These are phyloP conservation scores for Muschampia plurimacula DNA, from an alignment of 2,888 invertebrate genomes.

Conservation along the genomic window DNA sequence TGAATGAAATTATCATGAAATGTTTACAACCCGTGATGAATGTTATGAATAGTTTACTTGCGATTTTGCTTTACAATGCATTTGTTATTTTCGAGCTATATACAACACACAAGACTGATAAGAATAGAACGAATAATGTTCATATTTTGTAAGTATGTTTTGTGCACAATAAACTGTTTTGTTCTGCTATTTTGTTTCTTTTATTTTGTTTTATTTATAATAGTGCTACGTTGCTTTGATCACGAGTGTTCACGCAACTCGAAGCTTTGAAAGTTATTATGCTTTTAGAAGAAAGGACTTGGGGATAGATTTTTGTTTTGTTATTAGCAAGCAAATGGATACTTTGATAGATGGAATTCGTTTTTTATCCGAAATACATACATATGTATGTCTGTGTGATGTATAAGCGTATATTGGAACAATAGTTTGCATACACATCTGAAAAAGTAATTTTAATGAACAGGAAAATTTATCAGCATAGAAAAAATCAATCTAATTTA, in stretches of 20 bases:
- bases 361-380: constrained; percentile 26
- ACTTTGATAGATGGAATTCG: constrained; percentile 43
- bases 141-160: constrained; percentile 81
- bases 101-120: constrained; percentile 85
- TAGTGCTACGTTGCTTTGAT: constrained; percentile 46
- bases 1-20: constrained; percentile 50
- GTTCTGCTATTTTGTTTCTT: constrained; percentile 74
- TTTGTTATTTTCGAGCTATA: constrained; percentile 80
- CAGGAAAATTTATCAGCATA: neutral
- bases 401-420: constrained; percentile 61
- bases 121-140: constrained; percentile 69
- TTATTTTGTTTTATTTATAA: constrained; percentile 59
- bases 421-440: neutral
- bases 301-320: constrained; percentile 25
- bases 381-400: constrained; percentile 72
- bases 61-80: constrained; percentile 74
- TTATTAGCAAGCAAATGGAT: constrained; percentile 74
- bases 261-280: constrained; percentile 41
- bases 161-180: constrained; percentile 83
- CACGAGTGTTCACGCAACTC: constrained; percentile 35
- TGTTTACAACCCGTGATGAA: constrained; percentile 47
- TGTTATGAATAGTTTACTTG: constrained; percentile 53
- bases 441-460: neutral
- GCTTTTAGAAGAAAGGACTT: constrained; percentile 44
- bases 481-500: neutral